These are phyloP conservation scores for Caiman crocodilus DNA, from an alignment of 2,797 vertebrate genomes.

Conservation along the genomic window DNA sequence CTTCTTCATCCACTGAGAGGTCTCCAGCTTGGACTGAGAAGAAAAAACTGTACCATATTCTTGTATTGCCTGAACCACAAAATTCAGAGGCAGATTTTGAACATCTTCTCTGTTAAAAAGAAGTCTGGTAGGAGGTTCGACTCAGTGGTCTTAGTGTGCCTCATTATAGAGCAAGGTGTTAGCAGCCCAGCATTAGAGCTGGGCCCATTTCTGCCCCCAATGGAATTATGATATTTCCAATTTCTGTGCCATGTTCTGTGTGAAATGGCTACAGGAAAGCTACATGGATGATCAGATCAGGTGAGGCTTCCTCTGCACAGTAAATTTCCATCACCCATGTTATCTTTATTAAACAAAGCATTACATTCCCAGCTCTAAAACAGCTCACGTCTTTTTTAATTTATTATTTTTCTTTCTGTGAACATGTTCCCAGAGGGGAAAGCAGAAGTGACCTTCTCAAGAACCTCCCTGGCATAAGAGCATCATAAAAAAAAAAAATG, in stretches of 20 bases:
- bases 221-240: neutral
- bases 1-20: neutral
- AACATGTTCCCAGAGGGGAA: slow-evolving; percentile 42
- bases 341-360: slow-evolving; percentile 2
- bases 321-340: accelerated
- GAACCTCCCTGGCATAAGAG: neutral
- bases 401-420: slow-evolving; percentile 25
- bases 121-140: neutral
- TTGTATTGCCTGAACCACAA: neutral
- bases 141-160: neutral
- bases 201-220: neutral
- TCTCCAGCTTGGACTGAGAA: neutral
- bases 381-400: neutral
- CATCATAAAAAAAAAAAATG: neutral
- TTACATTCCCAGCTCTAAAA: neutral
- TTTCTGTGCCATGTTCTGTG: accelerated
- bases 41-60: neutral
- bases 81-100: neutral
- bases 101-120: neutral
- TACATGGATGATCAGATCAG: neutral
- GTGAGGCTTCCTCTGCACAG: neutral
- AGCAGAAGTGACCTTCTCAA: slow-evolving; percentile 22
- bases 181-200: neutral
- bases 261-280: neutral
- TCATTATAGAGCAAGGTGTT: neutral